phyloP scores from a whole-genome alignment of 2,888 invertebrate genomes.

The Punctoribates punctum region DNA sequence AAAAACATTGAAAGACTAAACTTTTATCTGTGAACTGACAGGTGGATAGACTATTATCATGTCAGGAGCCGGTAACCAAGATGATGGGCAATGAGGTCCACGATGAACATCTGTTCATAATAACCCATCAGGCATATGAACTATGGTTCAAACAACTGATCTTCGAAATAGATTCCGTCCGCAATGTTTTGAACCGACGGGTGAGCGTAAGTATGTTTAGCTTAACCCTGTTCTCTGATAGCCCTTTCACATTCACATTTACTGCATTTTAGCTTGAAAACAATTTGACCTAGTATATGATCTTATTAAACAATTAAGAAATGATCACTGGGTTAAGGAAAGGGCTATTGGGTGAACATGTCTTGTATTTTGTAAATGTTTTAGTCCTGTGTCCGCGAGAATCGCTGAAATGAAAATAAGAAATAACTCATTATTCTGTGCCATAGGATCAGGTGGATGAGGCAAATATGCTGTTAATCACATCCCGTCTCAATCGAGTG shows the following conservation, averaged over 20 bases:
- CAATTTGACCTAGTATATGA: too few species aligned
- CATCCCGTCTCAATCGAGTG: slow-evolving; percentile 83
- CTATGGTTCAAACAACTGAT: slow-evolving; percentile 99
- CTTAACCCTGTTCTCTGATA: neutral
- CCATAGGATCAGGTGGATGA: slow-evolving; percentile 60
- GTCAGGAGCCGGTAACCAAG: slow-evolving; percentile 47
- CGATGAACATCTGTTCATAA: slow-evolving; percentile 94
- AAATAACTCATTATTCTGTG: too few species aligned
- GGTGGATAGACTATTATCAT: slow-evolving; percentile 76
- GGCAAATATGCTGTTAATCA: slow-evolving; percentile 82
- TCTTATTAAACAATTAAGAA: too few species aligned
- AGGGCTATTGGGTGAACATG: too few species aligned
- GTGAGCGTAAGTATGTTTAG: slow-evolving; percentile 49
- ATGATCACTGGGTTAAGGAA: too few species aligned
- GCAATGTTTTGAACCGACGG: slow-evolving; percentile 68
- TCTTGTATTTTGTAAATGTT: too few species aligned
- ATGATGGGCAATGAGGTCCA: slow-evolving; percentile 65
- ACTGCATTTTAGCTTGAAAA: too few species aligned
- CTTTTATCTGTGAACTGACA: slow-evolving; percentile 48
- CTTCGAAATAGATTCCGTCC: slow-evolving; percentile 89
- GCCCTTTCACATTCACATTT: too few species aligned
- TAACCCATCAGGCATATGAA: slow-evolving; percentile 98
- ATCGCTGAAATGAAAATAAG: too few species aligned
- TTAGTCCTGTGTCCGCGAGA: too few species aligned
- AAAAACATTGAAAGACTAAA: neutral